phyloP scores from a whole-genome alignment of 2,113 vertebrate genomes.

The Delphinus delphis region DNA sequence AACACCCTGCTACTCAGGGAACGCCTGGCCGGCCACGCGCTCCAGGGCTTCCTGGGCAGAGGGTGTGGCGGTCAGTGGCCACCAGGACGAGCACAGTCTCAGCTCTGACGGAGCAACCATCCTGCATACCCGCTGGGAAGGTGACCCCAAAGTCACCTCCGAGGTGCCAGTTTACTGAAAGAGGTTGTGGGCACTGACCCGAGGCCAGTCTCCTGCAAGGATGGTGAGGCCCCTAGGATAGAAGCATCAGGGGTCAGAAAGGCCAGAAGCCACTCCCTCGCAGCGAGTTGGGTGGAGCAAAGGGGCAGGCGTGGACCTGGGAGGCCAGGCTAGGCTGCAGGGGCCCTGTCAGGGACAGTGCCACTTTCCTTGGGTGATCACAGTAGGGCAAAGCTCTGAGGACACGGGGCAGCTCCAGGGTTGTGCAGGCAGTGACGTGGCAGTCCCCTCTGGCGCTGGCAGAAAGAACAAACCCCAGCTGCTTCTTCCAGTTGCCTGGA shows the following conservation, averaged over 20 bases:
- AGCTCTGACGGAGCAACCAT: background rate
- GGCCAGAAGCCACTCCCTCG: background rate
- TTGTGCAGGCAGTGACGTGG: accelerated
- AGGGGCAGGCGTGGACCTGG: accelerated
- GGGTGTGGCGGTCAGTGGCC: accelerated
- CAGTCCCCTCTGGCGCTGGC: background rate
- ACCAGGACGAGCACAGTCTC: background rate
- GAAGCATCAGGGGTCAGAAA: background rate
- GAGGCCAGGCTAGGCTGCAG: background rate
- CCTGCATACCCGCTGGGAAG: background rate
- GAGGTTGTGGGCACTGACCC: background rate
- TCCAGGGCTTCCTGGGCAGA: background rate
- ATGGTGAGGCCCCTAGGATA: background rate
- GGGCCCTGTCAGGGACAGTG: background rate
- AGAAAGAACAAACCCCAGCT: no score
- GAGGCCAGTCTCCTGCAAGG: background rate
- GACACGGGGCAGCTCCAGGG: accelerated
- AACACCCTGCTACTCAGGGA: accelerated
- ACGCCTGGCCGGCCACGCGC: accelerated
- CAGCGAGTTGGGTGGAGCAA: accelerated
- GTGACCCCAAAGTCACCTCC: accelerated
- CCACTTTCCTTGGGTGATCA: background rate
- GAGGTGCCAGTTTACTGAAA: background rate
- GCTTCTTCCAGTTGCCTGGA: no score
- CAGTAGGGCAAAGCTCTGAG: background rate